Evolutionary conservation across 2,888 invertebrate species (phyloP), one percentile per base, ranked within the genome.

Genomic region (Automeris io): DNA sequence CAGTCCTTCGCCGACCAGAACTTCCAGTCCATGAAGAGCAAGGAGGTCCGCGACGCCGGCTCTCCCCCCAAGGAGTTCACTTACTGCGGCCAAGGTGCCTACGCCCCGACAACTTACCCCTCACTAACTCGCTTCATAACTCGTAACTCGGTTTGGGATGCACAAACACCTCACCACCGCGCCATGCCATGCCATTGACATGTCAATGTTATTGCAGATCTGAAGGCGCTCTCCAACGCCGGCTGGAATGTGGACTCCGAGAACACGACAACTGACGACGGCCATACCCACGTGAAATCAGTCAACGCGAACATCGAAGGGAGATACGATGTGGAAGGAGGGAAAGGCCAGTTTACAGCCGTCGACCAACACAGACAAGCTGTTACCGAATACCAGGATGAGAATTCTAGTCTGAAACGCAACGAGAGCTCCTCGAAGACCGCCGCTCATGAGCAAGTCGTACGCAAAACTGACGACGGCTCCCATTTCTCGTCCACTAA

Each of bases 41-140:
- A 93, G 82, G 93, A 93, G 80, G 91, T 93, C 45, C 89, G 93
- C 41, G 93, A 93, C 69, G 93, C 93, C 12, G 91, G 91, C 75
- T 92, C 92, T 42, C 93, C 93, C 18, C 91, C 91, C 40, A 88
- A 90, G 73, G 91, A 91, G 66, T 82, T 77, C 74, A 57, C 70
- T 51, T 85, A 79, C 72, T 74, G 75, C 65, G 77, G 73, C 66
- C 80, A 82, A 85, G 87, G 87, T 87, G 70, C 75, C 57, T 67
- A 51, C 59, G 58, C 57, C 59, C 51, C 57, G 61, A 58, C 51
- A 58, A 47, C 57, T 52, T 60, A 59, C 66, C 51, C 52, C 54
- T 75, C 75, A 78, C 71, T 29, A 29, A 29, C 29, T 29, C 57
- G 74, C 76, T 73, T 73, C 64, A 64, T 81, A 82, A 76, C 76